Percentiles rank a stretch among this genome's conserved stretches.
Evolutionary conservation across 2,113 vertebrate genomes (phyloP).

Genomic region (Alligator mississippiensis): DNA sequence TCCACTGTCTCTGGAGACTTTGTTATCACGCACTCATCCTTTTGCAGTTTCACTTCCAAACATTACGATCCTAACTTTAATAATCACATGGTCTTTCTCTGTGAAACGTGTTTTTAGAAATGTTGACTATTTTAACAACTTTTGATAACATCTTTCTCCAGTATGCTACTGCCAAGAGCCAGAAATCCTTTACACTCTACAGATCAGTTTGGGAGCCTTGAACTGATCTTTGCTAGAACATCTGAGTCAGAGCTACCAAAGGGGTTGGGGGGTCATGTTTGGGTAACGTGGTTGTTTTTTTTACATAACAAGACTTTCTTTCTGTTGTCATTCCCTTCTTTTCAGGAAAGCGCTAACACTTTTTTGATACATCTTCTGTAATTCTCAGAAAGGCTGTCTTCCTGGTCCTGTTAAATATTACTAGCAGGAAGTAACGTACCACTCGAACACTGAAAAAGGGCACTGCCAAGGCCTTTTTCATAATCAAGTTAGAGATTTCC

Average conservation of each 20-base stretch:
- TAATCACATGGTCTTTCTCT: neutral
- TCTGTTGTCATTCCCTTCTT: neutral
- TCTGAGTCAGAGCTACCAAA: neutral
- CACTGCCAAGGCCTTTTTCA: neutral
- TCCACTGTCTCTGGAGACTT: neutral
- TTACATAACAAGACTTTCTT: neutral
- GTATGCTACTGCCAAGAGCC: neutral
- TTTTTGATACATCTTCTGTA: neutral
- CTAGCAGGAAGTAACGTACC: neutral
- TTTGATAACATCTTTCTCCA: neutral
- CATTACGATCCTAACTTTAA: neutral
- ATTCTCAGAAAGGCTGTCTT: neutral
- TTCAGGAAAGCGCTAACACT: conserved; percentile 9
- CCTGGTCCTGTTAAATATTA: neutral
- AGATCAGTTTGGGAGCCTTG: neutral
- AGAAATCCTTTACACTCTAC: neutral
- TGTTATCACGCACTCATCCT: neutral
- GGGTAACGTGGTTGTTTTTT: neutral
- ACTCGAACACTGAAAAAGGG: neutral
- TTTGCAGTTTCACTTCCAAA: neutral
- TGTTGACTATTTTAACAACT: neutral
- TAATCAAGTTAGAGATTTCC: neutral
- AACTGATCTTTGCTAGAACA: neutral
- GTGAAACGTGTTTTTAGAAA: neutral
- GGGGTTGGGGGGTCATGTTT: neutral